These are phyloP conservation scores for Sebastolobus altivelis DNA, from an alignment of 2,797 vertebrate genomes.

Conservation along the genomic window DNA sequence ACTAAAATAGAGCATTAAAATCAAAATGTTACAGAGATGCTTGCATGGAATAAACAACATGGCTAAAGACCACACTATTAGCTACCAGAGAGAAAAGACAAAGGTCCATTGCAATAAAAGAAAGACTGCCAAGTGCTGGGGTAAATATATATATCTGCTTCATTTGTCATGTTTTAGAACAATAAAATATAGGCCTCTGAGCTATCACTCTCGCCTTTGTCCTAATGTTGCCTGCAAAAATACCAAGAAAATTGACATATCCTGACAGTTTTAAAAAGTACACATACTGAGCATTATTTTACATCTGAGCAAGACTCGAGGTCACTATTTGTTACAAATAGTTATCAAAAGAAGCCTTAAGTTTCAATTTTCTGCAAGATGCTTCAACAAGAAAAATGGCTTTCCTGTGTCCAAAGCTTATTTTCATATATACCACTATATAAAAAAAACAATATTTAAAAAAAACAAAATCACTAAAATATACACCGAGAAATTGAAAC, in stretches of 20 bases:
- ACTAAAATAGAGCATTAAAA: slow-evolving; percentile 86
- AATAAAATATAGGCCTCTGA: slow-evolving; percentile 91
- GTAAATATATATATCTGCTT: slow-evolving; percentile 95
- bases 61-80: slow-evolving; percentile 97
- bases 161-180: slow-evolving; percentile 89
- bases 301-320: slow-evolving; percentile 88
- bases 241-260: slow-evolving; percentile 88
- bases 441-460: slow-evolving; percentile 84
- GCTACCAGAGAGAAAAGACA: slow-evolving; percentile 91
- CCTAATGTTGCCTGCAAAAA: slow-evolving; percentile 88
- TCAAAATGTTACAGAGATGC: slow-evolving; percentile 94
- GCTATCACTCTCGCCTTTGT: slow-evolving; percentile 85
- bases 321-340: slow-evolving; percentile 91
- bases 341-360: slow-evolving; percentile 90
- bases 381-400: slow-evolving; percentile 86
- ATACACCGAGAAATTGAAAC: slow-evolving; percentile 93
- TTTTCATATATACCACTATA: slow-evolving; percentile 87
- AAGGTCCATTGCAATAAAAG: slow-evolving; percentile 97
- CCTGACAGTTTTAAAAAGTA: slow-evolving; percentile 88
- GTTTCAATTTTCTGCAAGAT: slow-evolving; percentile 85
- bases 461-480: slow-evolving; percentile 90
- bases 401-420: slow-evolving; percentile 88
- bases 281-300: slow-evolving; percentile 87
- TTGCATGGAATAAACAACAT: slow-evolving; percentile 96
- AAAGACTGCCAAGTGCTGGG: slow-evolving; percentile 99